Base-by-base conservation (phyloP, 1,140 invertebrate species). In the Thaumatotibia leucotreta region DNA sequence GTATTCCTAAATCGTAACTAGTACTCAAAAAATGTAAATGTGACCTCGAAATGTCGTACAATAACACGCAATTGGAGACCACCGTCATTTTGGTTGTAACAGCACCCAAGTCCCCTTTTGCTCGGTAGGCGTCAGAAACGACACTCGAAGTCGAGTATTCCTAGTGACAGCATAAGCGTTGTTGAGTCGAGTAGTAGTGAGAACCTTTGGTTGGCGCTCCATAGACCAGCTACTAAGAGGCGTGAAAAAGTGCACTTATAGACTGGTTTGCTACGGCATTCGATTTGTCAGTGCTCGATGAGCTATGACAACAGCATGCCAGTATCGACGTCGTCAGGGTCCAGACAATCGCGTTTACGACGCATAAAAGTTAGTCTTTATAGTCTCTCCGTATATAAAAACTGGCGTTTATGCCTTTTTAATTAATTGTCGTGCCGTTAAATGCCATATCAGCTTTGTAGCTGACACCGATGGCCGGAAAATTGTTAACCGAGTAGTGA, bases 341-440 rank as follows among this genome's bases (percentile, higher is more conserved):
- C 79, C 85, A 86, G 84, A 89, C 89, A 91, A 91, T 90, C 88
- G 81, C 84, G 75, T 91, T 92, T 92, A 92, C 87, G 88, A 86
- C 88, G 72, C 86, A 91, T 92, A 92, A 92, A 92, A 92, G 84
- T 91, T 90, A 91, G 86, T 86, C 88, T 92, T 92, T 91, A 92
- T 91, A 88, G 89, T 82, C 82, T 75, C 77, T 82, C 72, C 74
- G 83, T 82, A 80, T 84, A 88, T 92, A 91, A 92, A 91, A n/a
- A 90, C 82, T 89, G 80, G 81, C 83, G 83, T 91, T 92, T 91
- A 90, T 88, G 78, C 74, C 78, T 87, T 92, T 91, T 91, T 92
- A 91, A 91, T 90, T 90, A 90, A 90, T 90, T 90, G 86, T 86
- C 76, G 67, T 79, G 79, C 77, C 86, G 79, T 89, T 90, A 89